Base-by-base conservation (phyloP, 2,113 vertebrate genomes). In the Myotis brandtii region DNA sequence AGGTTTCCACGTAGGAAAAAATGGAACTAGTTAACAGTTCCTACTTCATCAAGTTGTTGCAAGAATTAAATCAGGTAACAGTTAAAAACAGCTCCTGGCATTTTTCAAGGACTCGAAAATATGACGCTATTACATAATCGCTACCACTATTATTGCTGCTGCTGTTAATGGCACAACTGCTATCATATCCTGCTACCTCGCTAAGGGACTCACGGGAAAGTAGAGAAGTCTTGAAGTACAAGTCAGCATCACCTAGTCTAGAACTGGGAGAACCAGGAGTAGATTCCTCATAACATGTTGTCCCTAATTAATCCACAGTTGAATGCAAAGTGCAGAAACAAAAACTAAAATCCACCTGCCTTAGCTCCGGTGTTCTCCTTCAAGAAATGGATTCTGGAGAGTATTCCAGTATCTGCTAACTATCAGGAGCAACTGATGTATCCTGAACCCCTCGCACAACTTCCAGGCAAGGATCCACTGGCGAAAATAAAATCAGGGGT, bases 51-150 rank as follows among this genome's bases (percentile, higher is more conserved):
- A 50, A 92, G 13, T 50, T 69, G 30, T 73, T 89, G 21, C 76
- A 54, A 97, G 52, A 93, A 91, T 95, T 86, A 79, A 86, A 69
- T 95, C 93, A 86, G 23, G 73, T 52, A 79, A 83, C 2, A 86
- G 37, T 72, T 59, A 81, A 54, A 80, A 76, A 46, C n/a, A 93
- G 67, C 48, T 92, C 54, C 54, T 79, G 30, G 40, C 34, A 52
- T 81, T 94, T 88, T 84, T 81, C 54, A 96, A 95, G 40, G 66
- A 66, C 27, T 50, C 0, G 2, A 32, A 48, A 76, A 92, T 30
- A 86, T 67, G 32, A 75, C 9, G 30, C 54, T 76, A 67, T 70
- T 87, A 84, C 3, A 27, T 80, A 79, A 86, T 27, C 37, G 40
- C 12, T 64, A 64, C 14, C 23, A 64, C 34, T 43, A 23, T 12